These are phyloP conservation scores for Cheiracanthium punctorium DNA, from an alignment of 2,888 invertebrate species.

Conservation along the genomic window DNA sequence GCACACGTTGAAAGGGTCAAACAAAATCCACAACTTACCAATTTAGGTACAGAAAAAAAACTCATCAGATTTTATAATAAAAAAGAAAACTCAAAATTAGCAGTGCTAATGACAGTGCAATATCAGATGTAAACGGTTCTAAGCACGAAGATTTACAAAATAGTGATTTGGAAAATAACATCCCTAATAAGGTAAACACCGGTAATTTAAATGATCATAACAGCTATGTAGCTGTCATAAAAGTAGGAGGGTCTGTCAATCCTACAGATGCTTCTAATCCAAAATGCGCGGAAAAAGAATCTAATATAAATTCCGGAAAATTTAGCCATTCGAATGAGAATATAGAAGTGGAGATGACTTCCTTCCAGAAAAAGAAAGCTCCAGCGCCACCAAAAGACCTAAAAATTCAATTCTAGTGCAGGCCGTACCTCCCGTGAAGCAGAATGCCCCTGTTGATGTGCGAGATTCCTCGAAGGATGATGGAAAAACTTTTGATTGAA, in stretches of 20 bases:
- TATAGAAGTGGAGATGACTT: conserved; percentile 16
- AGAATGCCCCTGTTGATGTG: conserved; percentile 11
- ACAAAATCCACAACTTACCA: conserved; percentile 32
- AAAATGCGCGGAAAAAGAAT: background rate
- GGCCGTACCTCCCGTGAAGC: conserved; percentile 48
- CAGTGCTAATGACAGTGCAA: background rate
- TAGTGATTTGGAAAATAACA: conserved; percentile 7
- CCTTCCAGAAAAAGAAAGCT: conserved; percentile 58
- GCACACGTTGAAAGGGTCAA: conserved; percentile 80
- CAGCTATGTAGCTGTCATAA: conserved; percentile 66
- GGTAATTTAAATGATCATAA: conserved; percentile 45
- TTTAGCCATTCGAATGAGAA: background rate
- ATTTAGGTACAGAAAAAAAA: conserved; percentile 15
- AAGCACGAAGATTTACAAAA: background rate
- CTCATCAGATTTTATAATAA: background rate
- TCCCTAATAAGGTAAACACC: background rate
- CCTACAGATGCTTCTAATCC: background rate
- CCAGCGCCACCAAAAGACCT: conserved; percentile 68
- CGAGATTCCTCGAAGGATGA: conserved; percentile 1
- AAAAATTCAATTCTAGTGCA: conserved; percentile 58
- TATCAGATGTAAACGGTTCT: no score
- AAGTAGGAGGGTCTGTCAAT: conserved; percentile 55
- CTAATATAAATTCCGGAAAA: conserved; percentile 2
- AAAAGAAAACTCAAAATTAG: background rate
- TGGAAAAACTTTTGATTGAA: conserved; percentile 26